Evolutionary conservation across 2,888 invertebrate species (phyloP).

Genomic region (Sphaerophoria taeniata): DNA sequence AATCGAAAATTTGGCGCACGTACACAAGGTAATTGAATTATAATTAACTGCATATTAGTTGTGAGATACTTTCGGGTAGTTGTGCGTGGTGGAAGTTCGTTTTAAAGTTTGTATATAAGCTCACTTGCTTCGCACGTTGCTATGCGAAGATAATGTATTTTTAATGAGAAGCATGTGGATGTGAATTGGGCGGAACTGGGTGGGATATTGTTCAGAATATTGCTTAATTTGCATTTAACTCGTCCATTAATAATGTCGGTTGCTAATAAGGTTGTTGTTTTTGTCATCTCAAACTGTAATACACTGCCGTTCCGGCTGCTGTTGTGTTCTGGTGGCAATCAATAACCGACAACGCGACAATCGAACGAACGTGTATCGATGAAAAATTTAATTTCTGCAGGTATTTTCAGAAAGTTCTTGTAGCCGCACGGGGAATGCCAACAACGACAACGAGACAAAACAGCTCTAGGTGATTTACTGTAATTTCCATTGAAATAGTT

Average conservation of each 20-base stretch:
- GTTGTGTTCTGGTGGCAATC: neutral
- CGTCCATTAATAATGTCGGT: slow-evolving; percentile 60
- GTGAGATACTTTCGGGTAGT: slow-evolving; percentile 17
- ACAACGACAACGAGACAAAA: neutral
- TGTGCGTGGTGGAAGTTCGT: neutral
- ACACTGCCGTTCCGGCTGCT: neutral
- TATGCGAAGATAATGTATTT: slow-evolving; percentile 51
- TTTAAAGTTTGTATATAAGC: slow-evolving; percentile 30
- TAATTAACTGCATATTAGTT: slow-evolving; percentile 71
- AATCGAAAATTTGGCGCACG: slow-evolving; percentile 71
- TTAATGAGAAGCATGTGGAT: slow-evolving; percentile 46
- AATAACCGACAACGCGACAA: neutral
- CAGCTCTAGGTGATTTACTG: slow-evolving; percentile 28
- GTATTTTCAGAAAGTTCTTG: slow-evolving; percentile 48
- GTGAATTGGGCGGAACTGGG: neutral
- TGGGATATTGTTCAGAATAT: slow-evolving; percentile 37
- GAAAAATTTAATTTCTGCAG: neutral
- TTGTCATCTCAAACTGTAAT: slow-evolving; percentile 20
- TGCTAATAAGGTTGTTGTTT: slow-evolving; percentile 56
- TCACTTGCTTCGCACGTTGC: neutral
- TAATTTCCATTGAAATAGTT: slow-evolving; percentile 12
- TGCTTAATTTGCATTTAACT: slow-evolving; percentile 54
- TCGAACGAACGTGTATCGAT: neutral
- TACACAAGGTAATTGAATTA: slow-evolving; percentile 71
- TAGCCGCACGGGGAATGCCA: neutral